phyloP scores from a whole-genome alignment of 2,797 vertebrate species.

The Rhyacichthys aspro region DNA sequence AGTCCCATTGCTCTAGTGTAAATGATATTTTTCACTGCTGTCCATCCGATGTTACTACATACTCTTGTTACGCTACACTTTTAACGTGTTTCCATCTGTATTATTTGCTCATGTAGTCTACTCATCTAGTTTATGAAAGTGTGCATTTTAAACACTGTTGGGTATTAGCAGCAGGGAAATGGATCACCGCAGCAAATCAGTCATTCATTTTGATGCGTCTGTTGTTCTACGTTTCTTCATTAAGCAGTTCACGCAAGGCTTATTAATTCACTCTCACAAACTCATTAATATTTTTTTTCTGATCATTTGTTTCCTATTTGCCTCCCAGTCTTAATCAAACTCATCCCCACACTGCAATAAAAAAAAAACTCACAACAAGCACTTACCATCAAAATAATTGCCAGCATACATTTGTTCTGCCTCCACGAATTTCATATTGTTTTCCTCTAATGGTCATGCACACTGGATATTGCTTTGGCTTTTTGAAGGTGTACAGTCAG shows the following conservation, averaged over 20 bases:
- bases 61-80: too few species aligned
- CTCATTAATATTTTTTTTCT: slow-evolving; percentile 63
- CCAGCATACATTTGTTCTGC: slow-evolving; percentile 72
- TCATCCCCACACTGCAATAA: slow-evolving; percentile 65
- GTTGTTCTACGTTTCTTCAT: slow-evolving; percentile 61
- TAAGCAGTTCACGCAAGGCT: slow-evolving; percentile 49
- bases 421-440: slow-evolving; percentile 71
- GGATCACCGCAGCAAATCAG: slow-evolving; percentile 30
- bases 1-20: slow-evolving; percentile 29
- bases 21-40: slow-evolving; percentile 14
- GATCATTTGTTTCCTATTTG: slow-evolving; percentile 64
- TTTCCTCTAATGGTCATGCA: slow-evolving; percentile 57
- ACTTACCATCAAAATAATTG: slow-evolving; percentile 71
- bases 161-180: slow-evolving; percentile 17
- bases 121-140: slow-evolving; percentile 1
- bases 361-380: slow-evolving; percentile 46
- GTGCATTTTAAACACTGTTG: slow-evolving; percentile 11
- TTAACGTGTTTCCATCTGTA: too few species aligned
- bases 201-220: slow-evolving; percentile 33
- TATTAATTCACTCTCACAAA: slow-evolving; percentile 61
- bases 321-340: slow-evolving; percentile 75
- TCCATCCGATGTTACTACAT: slow-evolving; percentile 19
- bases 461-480: slow-evolving; percentile 37
- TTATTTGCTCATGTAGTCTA: too few species aligned
- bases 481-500: slow-evolving; percentile 39